Percentiles rank a stretch among this genome's conserved stretches.
These are phyloP conservation scores for Neoseiulus cucumeris DNA, from an alignment of 1,140 invertebrate genomes.

Conservation along the genomic window DNA sequence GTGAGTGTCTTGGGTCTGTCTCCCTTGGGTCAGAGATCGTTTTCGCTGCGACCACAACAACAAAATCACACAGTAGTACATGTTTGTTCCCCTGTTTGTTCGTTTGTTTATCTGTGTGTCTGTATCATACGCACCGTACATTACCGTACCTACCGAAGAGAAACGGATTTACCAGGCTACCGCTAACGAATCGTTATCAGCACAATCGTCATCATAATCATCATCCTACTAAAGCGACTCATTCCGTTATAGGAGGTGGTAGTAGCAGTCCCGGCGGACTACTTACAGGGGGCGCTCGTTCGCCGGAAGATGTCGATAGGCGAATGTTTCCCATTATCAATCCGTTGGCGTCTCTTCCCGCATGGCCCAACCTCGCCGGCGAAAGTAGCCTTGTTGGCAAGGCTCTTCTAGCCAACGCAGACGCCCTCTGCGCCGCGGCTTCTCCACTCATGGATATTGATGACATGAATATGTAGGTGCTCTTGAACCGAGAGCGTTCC, in stretches of 20 bases:
- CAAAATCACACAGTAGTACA: too few relatives aligned
- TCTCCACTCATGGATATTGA: slow-evolving; percentile 79
- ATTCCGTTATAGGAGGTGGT: not conserved
- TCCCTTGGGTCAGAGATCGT: too few relatives aligned
- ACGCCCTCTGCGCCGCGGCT: slow-evolving; percentile 78
- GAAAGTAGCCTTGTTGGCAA: slow-evolving; percentile 63
- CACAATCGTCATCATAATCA: too few relatives aligned
- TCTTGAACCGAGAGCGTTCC: not conserved
- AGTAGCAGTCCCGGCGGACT: slow-evolving; percentile 1
- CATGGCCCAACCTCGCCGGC: slow-evolving; percentile 44
- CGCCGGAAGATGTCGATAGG: slow-evolving; percentile 25
- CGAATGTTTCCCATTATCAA: slow-evolving; percentile 72
- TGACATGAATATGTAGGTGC: slow-evolving; percentile 50
- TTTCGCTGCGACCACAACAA: too few relatives aligned
- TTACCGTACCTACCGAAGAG: too few relatives aligned
- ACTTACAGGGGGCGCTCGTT: slow-evolving; percentile 14
- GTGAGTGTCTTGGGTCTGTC: too few relatives aligned
- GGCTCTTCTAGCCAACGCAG: slow-evolving; percentile 82
- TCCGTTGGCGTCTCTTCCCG: slow-evolving; percentile 56
- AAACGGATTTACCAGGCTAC: too few relatives aligned
- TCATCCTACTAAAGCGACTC: too few relatives aligned
- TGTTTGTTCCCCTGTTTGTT: too few relatives aligned
- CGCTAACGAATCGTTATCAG: too few relatives aligned
- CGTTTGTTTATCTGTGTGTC: too few relatives aligned
- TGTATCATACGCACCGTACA: too few relatives aligned